Conservation (phyloP, 1,140 invertebrate species). For the Penaeus japonicus region DNA sequence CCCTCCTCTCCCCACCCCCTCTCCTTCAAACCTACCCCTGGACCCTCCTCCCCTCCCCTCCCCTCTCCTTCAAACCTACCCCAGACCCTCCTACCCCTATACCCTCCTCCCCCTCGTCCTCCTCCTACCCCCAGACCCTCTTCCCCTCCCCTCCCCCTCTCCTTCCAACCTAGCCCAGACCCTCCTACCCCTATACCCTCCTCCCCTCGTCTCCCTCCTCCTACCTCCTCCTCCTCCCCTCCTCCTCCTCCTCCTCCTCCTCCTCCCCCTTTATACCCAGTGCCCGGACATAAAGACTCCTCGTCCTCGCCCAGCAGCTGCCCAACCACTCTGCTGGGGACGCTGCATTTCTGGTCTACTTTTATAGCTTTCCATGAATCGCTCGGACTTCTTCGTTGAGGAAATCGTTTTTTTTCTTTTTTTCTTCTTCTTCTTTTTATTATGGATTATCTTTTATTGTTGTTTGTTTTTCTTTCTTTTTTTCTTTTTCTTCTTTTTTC, state of each 20-base stretch:
- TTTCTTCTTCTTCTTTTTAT: not conserved
- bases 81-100: not conserved
- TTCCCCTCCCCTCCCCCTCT: not conserved
- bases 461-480: not conserved
- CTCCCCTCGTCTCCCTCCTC: not conserved
- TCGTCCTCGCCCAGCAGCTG: not conserved
- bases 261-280: not conserved
- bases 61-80: not conserved
- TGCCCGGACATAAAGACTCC: not conserved
- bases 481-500: not conserved
- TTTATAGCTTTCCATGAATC: too few relatives aligned
- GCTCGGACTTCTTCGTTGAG: too few relatives aligned
- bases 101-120: not conserved
- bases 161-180: not conserved
- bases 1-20: not conserved
- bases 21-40: too few relatives aligned
- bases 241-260: not conserved
- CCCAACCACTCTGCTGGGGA: too few relatives aligned
- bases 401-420: not conserved
- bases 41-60: not conserved
- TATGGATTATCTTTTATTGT: too few relatives aligned
- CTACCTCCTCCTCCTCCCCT: not conserved
- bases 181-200: not conserved
- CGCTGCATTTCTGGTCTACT: too few relatives aligned
- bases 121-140: not conserved